These are phyloP conservation scores for Ectemnius lituratus DNA, from an alignment of 2,888 invertebrate species.

Conservation along the genomic window DNA sequence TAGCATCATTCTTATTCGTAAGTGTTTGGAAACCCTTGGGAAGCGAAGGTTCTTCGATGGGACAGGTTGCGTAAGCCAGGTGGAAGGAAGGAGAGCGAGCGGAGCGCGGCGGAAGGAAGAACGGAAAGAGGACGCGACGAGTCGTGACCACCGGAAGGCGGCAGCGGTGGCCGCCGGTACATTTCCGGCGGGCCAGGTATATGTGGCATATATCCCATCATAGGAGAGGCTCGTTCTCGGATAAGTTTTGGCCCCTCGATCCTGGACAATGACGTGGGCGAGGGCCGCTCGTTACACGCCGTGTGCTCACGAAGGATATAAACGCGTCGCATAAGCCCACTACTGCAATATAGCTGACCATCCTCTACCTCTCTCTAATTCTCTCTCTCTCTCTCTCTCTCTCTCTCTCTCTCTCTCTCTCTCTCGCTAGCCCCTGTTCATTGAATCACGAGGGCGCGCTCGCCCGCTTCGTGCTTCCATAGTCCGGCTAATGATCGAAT, in stretches of 20 bases:
- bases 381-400: not conserved
- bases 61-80: constrained; percentile 52
- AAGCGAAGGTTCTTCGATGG: not conserved
- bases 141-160: constrained; percentile 70
- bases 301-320: constrained; percentile 65
- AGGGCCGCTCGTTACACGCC: constrained; percentile 71
- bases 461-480: too few species aligned
- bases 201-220: constrained; percentile 40
- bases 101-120: constrained; percentile 49
- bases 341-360: too few species aligned
- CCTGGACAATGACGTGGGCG: constrained; percentile 71
- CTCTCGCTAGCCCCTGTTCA: not conserved
- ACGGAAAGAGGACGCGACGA: constrained; percentile 64
- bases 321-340: constrained; percentile 19
- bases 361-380: constrained; percentile 16
- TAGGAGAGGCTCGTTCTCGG: constrained; percentile 31
- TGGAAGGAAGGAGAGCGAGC: too few species aligned
- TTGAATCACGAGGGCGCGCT: constrained; percentile 15
- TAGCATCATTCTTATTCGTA: too few species aligned
- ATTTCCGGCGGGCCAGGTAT: constrained; percentile 61
- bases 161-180: constrained; percentile 63
- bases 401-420: not conserved
- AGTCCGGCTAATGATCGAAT: too few species aligned
- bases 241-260: constrained; percentile 57
- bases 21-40: too few species aligned